phyloP scores from a whole-genome alignment of 2,113 vertebrate species.

The Oryzias celebensis region DNA sequence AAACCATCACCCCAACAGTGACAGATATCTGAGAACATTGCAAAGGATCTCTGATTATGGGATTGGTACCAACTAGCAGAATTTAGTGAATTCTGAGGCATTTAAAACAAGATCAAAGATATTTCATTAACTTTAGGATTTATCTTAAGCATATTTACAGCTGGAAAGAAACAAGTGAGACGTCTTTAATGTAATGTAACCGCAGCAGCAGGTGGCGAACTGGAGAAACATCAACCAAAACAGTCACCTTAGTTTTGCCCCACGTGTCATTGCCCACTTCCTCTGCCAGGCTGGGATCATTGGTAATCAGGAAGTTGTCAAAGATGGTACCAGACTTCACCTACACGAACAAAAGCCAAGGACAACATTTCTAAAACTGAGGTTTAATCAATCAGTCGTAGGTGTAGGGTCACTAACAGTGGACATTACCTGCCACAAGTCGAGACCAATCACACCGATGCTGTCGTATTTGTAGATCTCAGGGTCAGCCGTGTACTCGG shows the following conservation, averaged over 20 bases:
- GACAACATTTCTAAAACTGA: not conserved
- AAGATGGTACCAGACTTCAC: conserved; percentile 86
- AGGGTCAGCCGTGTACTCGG: conserved; percentile 79
- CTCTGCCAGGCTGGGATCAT: conserved; percentile 81
- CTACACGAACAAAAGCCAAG: conserved; percentile 36
- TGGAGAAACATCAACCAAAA: not conserved
- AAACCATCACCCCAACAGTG: not conserved
- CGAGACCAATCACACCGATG: conserved; percentile 80
- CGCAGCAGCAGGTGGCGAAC: not conserved
- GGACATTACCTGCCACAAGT: conserved; percentile 81
- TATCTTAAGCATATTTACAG: too few relatives aligned
- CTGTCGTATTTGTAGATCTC: conserved; percentile 81
- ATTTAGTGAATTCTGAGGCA: too few relatives aligned
- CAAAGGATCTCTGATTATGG: too few relatives aligned
- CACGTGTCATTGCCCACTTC: conserved; percentile 80
- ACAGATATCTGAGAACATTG: too few relatives aligned
- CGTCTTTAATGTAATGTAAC: too few relatives aligned
- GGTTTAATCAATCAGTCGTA: not conserved
- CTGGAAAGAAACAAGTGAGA: too few relatives aligned
- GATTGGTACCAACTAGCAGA: too few relatives aligned
- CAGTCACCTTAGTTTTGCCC: conserved; percentile 79
- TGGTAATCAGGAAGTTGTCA: conserved; percentile 85
- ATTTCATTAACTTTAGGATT: too few relatives aligned
- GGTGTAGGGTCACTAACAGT: too few relatives aligned
- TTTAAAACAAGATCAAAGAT: too few relatives aligned